Evolutionary conservation across 2,113 vertebrate genomes (phyloP).

Genomic region (Odontophorus gujanensis): DNA sequence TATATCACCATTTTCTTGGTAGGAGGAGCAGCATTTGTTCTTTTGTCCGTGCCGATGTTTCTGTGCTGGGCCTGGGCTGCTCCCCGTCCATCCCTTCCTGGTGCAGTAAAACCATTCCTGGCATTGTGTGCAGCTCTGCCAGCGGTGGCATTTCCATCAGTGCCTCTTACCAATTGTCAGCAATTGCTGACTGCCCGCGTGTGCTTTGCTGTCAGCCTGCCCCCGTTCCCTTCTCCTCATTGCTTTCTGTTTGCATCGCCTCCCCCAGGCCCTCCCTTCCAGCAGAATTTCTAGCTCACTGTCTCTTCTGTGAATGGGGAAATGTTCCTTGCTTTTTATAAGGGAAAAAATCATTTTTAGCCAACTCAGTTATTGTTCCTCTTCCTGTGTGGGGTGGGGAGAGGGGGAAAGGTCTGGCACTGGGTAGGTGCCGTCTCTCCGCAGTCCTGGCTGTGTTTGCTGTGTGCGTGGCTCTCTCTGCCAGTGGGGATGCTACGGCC

Average conservation of each 20-base stretch:
- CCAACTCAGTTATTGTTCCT: constrained; percentile 48
- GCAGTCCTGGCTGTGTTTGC: neutral
- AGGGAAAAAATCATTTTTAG: constrained; percentile 50
- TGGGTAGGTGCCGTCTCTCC: neutral
- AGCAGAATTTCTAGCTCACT: neutral
- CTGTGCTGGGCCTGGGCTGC: neutral
- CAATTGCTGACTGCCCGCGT: neutral
- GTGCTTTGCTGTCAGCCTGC: neutral
- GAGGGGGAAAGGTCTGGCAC: neutral
- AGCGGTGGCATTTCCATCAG: neutral
- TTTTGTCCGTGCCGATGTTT: neutral
- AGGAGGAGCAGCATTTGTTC: neutral
- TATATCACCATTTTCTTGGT: constrained; percentile 40
- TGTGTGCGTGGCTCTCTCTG: neutral
- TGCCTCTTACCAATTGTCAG: fast-evolving
- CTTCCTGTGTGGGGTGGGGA: neutral
- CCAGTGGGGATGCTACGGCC: neutral
- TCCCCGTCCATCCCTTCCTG: neutral
- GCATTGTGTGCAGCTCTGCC: neutral
- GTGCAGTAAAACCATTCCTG: neutral
- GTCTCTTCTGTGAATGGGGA: constrained; percentile 39
- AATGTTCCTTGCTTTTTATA: constrained; percentile 49
- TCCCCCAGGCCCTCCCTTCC: neutral
- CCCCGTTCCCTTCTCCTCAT: neutral
- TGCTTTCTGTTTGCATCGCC: fast-evolving